Evolutionary conservation across 2,797 vertebrate genomes (phyloP), one percentile per base, ranked within the genome.

Genomic region (Momotus momota): DNA sequence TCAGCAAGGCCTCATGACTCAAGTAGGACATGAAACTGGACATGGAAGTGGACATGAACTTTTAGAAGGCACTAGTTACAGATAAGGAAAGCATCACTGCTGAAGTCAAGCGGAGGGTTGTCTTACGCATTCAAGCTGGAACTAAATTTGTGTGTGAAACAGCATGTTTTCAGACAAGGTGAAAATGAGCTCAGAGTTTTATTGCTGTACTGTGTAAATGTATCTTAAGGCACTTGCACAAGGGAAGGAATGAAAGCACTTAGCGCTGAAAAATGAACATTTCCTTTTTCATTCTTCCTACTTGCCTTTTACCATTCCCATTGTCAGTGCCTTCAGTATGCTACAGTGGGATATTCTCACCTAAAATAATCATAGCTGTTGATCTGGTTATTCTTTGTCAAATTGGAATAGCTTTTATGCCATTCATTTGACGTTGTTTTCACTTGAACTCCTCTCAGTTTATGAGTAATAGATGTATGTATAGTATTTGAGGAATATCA

Each of bases 251-350:
- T 51, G 29, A 81, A 71, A 91, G 14, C 10, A 62, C 12, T 12
- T 43, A 58, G 3, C 15, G 9, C 23, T 2, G 1, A 65, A 69
- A 88, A 70, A 11, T 4, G 6, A 73, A 29, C 7, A 5, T 22
- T 62, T 41, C 46, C 13, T 11, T 52, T 71, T 60, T 58, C 2
- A 8, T 54, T 75, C 29, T 57, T 90, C 26, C 35, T 62, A 14
- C 22, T 84, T 65, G 33, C 1, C 0, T 58, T 20, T 57, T 79
- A 21, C 19, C 4, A 0, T 54, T 86, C 23, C 19, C 1, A 54
- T 7, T 49, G 9, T 23, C 40, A 29, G 8, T 45, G 29, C n/a
- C 7, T 71, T 92, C 23, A 38, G 79, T 18, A 11, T 71, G 14
- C 31, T n/a, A 31, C 1, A 9, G 16, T 74, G 38, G 20, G 9